Evolutionary conservation across 23 tunicate genomes (phyloP).

Genomic region (Diplosoma virens): DNA sequence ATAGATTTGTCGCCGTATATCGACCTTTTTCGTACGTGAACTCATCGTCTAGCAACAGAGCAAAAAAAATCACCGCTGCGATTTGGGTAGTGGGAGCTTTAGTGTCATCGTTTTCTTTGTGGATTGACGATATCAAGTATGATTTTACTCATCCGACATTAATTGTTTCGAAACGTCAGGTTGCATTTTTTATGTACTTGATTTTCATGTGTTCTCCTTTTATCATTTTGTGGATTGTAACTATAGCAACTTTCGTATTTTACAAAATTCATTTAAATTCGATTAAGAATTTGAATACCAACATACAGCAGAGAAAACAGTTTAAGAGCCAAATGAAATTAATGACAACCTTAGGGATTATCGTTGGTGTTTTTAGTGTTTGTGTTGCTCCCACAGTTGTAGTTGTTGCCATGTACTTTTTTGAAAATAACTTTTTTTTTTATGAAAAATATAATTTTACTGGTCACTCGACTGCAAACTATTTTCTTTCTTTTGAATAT

Average conservation of each 20-base stretch:
- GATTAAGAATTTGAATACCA: not conserved
- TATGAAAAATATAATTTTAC: not conserved
- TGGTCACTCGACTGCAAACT: not conserved
- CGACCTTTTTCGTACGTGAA: slow-evolving; percentile 33
- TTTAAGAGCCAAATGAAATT: slow-evolving; percentile 40
- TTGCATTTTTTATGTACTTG: slow-evolving; percentile 27
- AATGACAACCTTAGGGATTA: slow-evolving; percentile 55
- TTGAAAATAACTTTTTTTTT: not conserved
- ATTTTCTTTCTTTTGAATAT: slow-evolving; percentile 19
- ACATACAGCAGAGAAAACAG: not conserved
- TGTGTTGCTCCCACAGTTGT: slow-evolving; percentile 32
- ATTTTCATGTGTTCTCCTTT: slow-evolving; percentile 43
- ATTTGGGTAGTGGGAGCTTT: slow-evolving; percentile 23
- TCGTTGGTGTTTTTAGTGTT: slow-evolving; percentile 64
- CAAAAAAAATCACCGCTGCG: not conserved
- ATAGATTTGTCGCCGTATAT: slow-evolving; percentile 39
- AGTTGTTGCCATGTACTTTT: not conserved
- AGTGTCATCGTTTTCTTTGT: slow-evolving; percentile 40
- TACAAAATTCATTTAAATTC: slow-evolving; percentile 11
- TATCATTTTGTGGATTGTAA: slow-evolving; percentile 42
- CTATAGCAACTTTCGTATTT: slow-evolving; percentile 28
- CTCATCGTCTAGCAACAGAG: not conserved
- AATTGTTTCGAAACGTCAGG: slow-evolving; percentile 15
- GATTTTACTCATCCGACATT: slow-evolving; percentile 31
- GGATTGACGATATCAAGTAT: slow-evolving; percentile 18